phyloP scores from a whole-genome alignment of 1,140 invertebrate genomes.

The Caligus rogercresseyi region DNA sequence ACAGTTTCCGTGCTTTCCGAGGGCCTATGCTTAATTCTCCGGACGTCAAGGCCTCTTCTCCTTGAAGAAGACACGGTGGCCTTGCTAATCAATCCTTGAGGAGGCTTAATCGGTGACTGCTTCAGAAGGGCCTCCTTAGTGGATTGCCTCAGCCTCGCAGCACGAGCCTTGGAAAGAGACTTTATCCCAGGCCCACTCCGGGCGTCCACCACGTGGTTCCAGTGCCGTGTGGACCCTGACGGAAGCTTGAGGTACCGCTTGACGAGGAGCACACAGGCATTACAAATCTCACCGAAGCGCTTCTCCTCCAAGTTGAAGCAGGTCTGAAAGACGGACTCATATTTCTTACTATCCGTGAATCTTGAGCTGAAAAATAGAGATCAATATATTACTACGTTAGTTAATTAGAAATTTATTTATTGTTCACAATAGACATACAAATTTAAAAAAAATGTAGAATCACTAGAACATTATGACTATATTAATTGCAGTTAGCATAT shows the following conservation, averaged over 20 bases:
- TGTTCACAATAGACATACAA: no score
- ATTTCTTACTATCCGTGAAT: conserved; percentile 18
- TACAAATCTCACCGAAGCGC: conserved; percentile 17
- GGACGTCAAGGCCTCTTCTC: neutral
- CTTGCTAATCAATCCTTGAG: no score
- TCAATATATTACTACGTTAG: no score
- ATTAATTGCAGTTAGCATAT: no score
- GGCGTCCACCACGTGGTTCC: conserved; percentile 14
- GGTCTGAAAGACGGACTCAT: conserved; percentile 5
- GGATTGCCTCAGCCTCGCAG: neutral
- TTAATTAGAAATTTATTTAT: neutral
- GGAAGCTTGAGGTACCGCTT: conserved; percentile 14
- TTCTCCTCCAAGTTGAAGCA: conserved; percentile 9
- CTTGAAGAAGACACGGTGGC: neutral
- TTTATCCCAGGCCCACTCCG: conserved; percentile 83
- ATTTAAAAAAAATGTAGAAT: no score
- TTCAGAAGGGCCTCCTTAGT: no score
- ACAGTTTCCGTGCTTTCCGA: neutral
- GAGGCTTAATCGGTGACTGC: no score
- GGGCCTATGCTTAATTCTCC: neutral
- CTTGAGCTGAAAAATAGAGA: conserved; percentile 16
- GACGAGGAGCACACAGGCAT: conserved; percentile 17
- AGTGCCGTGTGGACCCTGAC: neutral
- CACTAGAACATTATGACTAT: no score
- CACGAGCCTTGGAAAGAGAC: conserved; percentile 61